Evolutionary conservation across 2,797 vertebrate species (phyloP).

Genomic region (Dryobates pubescens): DNA sequence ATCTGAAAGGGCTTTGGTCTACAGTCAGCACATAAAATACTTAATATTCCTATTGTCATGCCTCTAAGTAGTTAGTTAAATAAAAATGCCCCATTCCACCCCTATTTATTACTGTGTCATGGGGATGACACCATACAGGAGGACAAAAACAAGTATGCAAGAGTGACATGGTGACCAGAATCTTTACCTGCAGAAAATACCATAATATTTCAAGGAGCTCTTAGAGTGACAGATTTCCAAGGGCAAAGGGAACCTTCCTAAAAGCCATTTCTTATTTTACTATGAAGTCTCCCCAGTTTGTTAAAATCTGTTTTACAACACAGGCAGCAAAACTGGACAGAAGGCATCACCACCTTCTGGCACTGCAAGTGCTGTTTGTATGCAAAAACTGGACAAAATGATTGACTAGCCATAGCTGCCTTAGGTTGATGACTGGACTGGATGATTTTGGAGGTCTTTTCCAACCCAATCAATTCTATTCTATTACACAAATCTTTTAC

Average conservation of each 20-base stretch:
- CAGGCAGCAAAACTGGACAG: slow-evolving; percentile 3
- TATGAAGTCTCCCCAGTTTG: background rate
- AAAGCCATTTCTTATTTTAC: background rate
- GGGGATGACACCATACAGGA: background rate
- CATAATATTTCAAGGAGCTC: background rate
- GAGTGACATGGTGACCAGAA: background rate
- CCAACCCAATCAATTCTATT: no score
- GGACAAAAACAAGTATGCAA: background rate
- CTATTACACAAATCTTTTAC: background rate
- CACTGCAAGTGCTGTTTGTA: no score
- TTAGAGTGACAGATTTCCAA: background rate
- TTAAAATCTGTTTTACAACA: slow-evolving; percentile 27
- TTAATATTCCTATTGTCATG: background rate
- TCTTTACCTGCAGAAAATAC: background rate
- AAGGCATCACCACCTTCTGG: background rate
- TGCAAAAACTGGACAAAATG: no score
- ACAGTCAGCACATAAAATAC: background rate
- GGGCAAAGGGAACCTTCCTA: background rate
- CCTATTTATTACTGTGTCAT: background rate
- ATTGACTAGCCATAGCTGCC: no score
- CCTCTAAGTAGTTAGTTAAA: background rate
- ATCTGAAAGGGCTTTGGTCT: background rate
- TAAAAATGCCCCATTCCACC: background rate
- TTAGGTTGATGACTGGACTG: no score
- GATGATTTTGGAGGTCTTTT: no score